Evolutionary conservation across 2,113 vertebrate species (phyloP).

Genomic region (Octodon degus): DNA sequence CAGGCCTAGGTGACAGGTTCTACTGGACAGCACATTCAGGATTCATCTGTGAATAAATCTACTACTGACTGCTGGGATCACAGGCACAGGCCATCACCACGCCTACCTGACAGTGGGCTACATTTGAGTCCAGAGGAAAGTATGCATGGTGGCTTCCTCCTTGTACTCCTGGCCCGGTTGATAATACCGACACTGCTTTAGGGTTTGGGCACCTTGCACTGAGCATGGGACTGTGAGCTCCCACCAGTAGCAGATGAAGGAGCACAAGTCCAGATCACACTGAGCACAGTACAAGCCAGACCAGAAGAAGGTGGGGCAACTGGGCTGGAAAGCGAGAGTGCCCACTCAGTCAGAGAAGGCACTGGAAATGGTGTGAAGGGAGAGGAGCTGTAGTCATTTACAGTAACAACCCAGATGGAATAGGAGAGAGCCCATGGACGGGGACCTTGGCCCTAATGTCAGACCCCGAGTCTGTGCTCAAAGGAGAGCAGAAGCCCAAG

Average conservation of each 20-base stretch:
- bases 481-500: neutral
- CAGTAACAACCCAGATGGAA: neutral
- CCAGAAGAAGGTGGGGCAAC: neutral
- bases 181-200: neutral
- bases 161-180: neutral
- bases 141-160: neutral
- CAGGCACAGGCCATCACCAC: neutral
- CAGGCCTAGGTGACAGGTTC: too few relatives aligned
- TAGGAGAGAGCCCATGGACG: neutral
- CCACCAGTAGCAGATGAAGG: neutral
- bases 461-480: neutral
- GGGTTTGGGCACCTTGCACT: neutral
- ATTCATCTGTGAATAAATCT: too few relatives aligned
- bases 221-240: neutral
- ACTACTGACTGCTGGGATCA: neutral
- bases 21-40: too few relatives aligned
- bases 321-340: neutral
- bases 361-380: neutral
- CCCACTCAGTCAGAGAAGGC: neutral
- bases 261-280: neutral
- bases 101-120: neutral
- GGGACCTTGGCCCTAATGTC: fast-evolving
- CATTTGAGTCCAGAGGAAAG: neutral
- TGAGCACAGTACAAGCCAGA: too few relatives aligned
- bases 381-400: neutral